These are phyloP conservation scores for Phylloscopus trochiloides DNA, from an alignment of 2,113 vertebrate species.

Conservation along the genomic window DNA sequence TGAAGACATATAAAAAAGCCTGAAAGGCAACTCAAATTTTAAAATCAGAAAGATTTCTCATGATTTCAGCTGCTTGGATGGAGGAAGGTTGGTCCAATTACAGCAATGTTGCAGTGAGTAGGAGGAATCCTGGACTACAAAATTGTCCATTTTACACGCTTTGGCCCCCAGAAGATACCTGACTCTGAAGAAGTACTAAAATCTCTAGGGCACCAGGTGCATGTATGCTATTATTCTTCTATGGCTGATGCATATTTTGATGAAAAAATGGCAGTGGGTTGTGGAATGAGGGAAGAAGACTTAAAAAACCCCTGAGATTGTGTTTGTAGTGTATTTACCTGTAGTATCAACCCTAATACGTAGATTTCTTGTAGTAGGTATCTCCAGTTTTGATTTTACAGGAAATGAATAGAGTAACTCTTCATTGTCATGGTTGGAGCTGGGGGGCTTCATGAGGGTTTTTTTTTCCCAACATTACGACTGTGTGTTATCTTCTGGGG, in stretches of 20 bases:
- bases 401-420: neutral
- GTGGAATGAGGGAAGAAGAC: neutral
- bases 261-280: neutral
- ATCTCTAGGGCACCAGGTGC: neutral
- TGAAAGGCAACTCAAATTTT: neutral
- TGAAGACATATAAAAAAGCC: neutral
- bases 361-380: neutral
- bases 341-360: neutral
- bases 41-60: neutral
- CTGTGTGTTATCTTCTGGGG: neutral
- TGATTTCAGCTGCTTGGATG: neutral
- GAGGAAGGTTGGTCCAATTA: neutral
- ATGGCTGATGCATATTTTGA: neutral
- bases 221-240: neutral
- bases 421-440: neutral
- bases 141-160: neutral
- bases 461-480: neutral
- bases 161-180: neutral
- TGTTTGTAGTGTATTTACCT: neutral
- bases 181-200: neutral
- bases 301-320: neutral
- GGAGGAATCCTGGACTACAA: neutral
- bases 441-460: accelerated
- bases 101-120: neutral
- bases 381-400: neutral